Base-by-base conservation (phyloP, 2,797 vertebrate genomes). In the Neostethus bicornis region DNA sequence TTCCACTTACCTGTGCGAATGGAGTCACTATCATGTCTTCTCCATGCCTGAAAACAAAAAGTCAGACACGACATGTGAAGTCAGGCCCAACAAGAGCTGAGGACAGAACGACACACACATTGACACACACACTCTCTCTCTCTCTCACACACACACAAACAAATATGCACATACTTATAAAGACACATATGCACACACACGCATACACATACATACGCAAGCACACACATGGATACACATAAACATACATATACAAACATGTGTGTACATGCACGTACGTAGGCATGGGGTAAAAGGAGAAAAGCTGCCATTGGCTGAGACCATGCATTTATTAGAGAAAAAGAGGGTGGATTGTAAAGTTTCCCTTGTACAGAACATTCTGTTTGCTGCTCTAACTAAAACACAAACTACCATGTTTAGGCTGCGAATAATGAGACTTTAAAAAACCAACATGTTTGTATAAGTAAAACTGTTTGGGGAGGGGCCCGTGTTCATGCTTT, bases 21-120 rank as follows among this genome's bases (percentile, higher is more conserved):
- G 96, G 96, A 0, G 96, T 98, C 74, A 98, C 96, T 2, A 98
- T 98, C 95, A 96, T 91, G 94, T 98, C 96, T 93, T 97, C 96
- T 87, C 94, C 94, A 4, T 96, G 94, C 65, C 96, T 98, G 89
- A 0, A 26, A 75, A 55, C 63, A 77, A 76, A 17, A 72, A 31
- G 32, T 14, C 17, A 76, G 19, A 77, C n/a, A 60, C 14, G 61
- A 45, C 25, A 11, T 20, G 32, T 65, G 17, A 72, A 37, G 7
- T 17, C n/a, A 44, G 1, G 1, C 25, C 10, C 47, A 51, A n/a
- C 31, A 5, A 51, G 10, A 26, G n/a, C 8, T 35, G 0, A 4
- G 24, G 17, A 35, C 10, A 7, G n/a, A 10, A 17, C 16, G 11
- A 49, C 23, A 70, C 39, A 58, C 42, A 55, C 34, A 57, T 8